These are phyloP conservation scores for Opisthograptis luteolata DNA, from an alignment of 2,888 invertebrate genomes.

Conservation along the genomic window DNA sequence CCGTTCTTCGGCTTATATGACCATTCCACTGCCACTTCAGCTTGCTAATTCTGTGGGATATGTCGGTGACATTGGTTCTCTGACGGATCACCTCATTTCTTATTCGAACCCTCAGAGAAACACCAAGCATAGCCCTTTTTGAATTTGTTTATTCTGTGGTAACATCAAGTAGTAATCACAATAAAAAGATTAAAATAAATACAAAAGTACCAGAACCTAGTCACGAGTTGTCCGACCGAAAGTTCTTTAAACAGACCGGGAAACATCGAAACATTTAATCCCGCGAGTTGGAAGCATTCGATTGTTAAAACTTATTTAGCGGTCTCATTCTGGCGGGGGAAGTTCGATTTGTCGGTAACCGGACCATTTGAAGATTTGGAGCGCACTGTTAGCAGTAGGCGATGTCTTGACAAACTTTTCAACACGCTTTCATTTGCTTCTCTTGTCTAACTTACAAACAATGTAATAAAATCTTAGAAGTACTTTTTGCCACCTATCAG, in stretches of 20 bases:
- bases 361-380: slow-evolving; percentile 6
- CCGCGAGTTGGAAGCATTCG: slow-evolving; percentile 31
- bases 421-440: neutral
- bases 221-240: slow-evolving; percentile 44
- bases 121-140: no score
- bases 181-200: neutral
- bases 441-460: no score
- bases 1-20: no score
- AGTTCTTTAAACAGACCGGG: slow-evolving; percentile 42
- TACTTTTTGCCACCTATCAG: no score
- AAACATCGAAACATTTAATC: slow-evolving; percentile 23
- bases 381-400: slow-evolving; percentile 3
- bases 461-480: no score
- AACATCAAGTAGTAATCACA: no score
- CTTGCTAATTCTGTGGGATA: no score
- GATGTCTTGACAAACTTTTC: neutral
- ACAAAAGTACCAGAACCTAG: neutral
- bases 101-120: no score
- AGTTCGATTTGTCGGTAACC: slow-evolving; percentile 17
- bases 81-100: no score
- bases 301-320: slow-evolving; percentile 54
- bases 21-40: no score
- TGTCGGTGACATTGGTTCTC: no score
- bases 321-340: slow-evolving; percentile 32
- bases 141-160: no score